Conservation (phyloP, 2,797 vertebrate genomes). For the Sphaeramia orbicularis region DNA sequence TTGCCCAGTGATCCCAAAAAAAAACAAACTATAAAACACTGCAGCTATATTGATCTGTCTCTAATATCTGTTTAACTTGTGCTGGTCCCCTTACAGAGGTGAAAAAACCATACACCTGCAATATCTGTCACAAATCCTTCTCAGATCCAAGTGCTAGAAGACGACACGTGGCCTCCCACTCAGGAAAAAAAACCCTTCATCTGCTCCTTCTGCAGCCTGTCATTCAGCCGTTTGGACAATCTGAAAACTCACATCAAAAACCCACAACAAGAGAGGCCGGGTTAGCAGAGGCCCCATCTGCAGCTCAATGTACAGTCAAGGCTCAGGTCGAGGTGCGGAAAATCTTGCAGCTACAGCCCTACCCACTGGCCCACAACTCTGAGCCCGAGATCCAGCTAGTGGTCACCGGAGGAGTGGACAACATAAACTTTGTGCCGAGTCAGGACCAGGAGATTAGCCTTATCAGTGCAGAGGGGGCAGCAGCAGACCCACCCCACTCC, state of each 20-base stretch:
- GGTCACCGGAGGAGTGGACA: conserved; percentile 89
- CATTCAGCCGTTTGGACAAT: conserved; percentile 95
- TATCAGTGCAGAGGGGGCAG: conserved; percentile 84
- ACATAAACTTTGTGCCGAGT: conserved; percentile 88
- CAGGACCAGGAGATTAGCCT: conserved; percentile 88
- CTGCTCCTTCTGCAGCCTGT: conserved; percentile 91
- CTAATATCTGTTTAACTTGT: neutral
- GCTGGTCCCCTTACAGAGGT: conserved; percentile 84
- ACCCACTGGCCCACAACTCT: conserved; percentile 86
- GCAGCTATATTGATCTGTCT: neutral
- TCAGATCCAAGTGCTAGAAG: conserved; percentile 95
- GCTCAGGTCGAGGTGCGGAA: conserved; percentile 82
- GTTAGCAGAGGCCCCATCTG: neutral
- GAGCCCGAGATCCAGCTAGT: conserved; percentile 95
- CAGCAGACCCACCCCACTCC: conserved; percentile 74
- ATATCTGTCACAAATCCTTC: conserved; percentile 93
- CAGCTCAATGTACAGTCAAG: neutral
- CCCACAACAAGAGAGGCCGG: conserved; percentile 90
- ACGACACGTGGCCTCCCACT: conserved; percentile 95
- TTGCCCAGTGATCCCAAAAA: too few relatives aligned
- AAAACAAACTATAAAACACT: too few relatives aligned
- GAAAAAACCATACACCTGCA: conserved; percentile 95
- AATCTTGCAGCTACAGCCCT: conserved; percentile 92
- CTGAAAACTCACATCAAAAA: conserved; percentile 93
- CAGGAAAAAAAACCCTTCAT: conserved; percentile 94